Evolutionary conservation across 2,797 vertebrate species (phyloP).

Genomic region (Falco novaeseelandiae): DNA sequence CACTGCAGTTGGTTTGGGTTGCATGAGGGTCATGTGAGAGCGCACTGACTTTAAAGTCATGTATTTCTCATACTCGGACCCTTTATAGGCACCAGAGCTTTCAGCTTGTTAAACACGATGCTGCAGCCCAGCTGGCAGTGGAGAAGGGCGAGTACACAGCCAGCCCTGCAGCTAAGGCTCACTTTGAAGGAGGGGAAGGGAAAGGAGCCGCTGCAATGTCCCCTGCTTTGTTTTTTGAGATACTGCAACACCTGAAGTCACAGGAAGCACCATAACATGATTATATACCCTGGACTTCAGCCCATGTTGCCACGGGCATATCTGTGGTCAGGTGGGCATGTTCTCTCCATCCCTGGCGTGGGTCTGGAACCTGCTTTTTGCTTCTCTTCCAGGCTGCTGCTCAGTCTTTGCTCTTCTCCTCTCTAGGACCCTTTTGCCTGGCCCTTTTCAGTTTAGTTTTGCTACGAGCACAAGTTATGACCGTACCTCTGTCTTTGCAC

Average conservation of each 20-base stretch:
- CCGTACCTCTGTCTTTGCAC: background rate
- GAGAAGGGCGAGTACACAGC: background rate
- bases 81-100: background rate
- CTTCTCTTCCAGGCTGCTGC: background rate
- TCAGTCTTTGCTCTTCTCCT: background rate
- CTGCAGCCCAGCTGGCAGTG: background rate
- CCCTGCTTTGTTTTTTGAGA: background rate
- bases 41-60: background rate
- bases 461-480: background rate
- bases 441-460: background rate
- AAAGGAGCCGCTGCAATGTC: background rate
- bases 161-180: accelerated
- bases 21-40: background rate
- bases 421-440: background rate
- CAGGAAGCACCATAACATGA: accelerated
- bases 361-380: background rate
- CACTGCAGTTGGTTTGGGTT: background rate
- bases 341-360: background rate
- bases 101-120: background rate
- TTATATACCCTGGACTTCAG: background rate
- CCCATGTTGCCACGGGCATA: accelerated
- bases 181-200: background rate
- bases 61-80: accelerated
- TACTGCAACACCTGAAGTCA: background rate
- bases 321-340: accelerated